A percentile compares a stretch with the other conserved stretches of the same genome.
phyloP scores from a whole-genome alignment of 37 sponge, comb jelly and placozoan genomes.

The Spongia lamella region DNA sequence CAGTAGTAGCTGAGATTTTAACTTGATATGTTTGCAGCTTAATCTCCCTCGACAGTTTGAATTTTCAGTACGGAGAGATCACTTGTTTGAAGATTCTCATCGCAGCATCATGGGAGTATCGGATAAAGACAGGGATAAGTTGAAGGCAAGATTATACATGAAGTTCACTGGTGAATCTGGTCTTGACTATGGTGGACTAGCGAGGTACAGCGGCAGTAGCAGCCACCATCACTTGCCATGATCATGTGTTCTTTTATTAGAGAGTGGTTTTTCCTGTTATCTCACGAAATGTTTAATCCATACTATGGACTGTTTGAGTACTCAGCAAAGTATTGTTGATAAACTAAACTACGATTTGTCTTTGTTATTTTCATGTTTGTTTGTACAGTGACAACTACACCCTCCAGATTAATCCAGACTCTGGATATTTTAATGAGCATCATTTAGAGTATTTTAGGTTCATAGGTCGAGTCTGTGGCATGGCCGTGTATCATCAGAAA shows the following conservation, averaged over 20 bases:
- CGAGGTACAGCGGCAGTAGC: constrained; percentile 47
- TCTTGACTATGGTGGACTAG: constrained; percentile 95
- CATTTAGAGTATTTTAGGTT: constrained; percentile 93
- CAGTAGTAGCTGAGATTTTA: no score
- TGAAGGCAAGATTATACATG: constrained; percentile 30
- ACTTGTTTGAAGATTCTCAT: constrained; percentile 86
- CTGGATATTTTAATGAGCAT: constrained; percentile 85
- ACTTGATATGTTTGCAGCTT: constrained; percentile 15
- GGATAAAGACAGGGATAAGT: constrained; percentile 31
- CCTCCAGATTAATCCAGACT: constrained; percentile 96
- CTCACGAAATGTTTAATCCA: constrained; percentile 98
- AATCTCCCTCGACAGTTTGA: constrained; percentile 68
- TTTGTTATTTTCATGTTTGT: not conserved
- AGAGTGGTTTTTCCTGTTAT: constrained; percentile 96
- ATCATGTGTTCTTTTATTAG: constrained; percentile 44
- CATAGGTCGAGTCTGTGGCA: constrained; percentile 90
- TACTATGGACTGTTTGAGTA: constrained; percentile 99
- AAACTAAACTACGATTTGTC: not conserved
- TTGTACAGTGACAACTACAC: constrained; percentile 95
- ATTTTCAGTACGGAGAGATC: constrained; percentile 60
- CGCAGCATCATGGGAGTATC: constrained; percentile 59
- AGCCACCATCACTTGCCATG: not conserved
- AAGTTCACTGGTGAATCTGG: constrained; percentile 43
- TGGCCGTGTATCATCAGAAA: constrained; percentile 97
- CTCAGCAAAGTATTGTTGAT: constrained; percentile 82